These are phyloP conservation scores for Melieria omissa DNA, from an alignment of 2,888 invertebrate species.

Conservation along the genomic window DNA sequence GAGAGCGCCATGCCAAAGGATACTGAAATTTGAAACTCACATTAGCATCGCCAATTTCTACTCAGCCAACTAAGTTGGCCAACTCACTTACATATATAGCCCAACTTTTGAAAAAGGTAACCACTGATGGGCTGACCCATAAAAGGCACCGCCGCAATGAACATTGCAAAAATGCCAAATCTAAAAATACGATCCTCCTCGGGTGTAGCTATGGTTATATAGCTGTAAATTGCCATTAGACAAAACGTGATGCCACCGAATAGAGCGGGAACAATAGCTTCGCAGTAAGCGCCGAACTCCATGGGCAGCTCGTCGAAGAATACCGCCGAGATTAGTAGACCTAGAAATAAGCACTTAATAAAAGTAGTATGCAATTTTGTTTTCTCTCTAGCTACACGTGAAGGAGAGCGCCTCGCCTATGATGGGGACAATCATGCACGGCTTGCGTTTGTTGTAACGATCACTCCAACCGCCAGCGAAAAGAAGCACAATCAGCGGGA, in stretches of 20 bases:
- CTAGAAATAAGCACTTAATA: slow-evolving; percentile 43
- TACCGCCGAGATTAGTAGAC: slow-evolving; percentile 63
- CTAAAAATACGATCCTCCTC: slow-evolving; percentile 65
- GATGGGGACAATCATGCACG: slow-evolving; percentile 64
- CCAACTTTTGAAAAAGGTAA: slow-evolving; percentile 56
- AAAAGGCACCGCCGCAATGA: slow-evolving; percentile 60
- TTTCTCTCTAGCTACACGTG: slow-evolving; percentile 51
- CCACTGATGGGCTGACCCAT: slow-evolving; percentile 62
- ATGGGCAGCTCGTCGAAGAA: slow-evolving; percentile 64
- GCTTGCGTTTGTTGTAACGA: slow-evolving; percentile 64
- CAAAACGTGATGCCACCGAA: slow-evolving; percentile 64
- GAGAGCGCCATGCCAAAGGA: slow-evolving; percentile 60
- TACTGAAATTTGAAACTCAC: slow-evolving; percentile 48
- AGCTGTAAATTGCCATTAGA: slow-evolving; percentile 66
- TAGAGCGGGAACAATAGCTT: slow-evolving; percentile 63
- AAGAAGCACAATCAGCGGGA: slow-evolving; percentile 64
- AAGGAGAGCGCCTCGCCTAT: slow-evolving; percentile 61
- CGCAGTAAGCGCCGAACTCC: slow-evolving; percentile 64
- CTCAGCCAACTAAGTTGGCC: neutral
- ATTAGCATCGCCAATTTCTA: no score
- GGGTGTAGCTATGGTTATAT: slow-evolving; percentile 64
- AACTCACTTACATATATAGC: slow-evolving; percentile 59
- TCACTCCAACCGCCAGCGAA: slow-evolving; percentile 67
- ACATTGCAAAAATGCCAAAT: slow-evolving; percentile 66
- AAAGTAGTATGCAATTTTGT: neutral